Evolutionary conservation across 1,140 invertebrate genomes (phyloP), one percentile per base, ranked within the genome.

Genomic region (Leptinotarsa lineolata): DNA sequence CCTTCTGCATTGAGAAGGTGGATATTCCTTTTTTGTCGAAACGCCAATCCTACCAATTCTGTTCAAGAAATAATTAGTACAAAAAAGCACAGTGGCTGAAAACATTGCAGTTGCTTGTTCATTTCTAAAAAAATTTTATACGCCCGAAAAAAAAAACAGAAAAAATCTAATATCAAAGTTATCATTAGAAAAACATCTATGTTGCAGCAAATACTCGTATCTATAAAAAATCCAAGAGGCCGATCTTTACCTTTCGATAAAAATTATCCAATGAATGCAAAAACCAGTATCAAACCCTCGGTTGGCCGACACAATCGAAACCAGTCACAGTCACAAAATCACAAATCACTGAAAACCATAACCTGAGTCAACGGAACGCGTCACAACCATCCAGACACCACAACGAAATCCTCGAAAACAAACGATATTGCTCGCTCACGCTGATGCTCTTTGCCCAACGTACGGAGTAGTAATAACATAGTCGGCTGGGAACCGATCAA

Each of bases 381-480:
- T 45, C 67, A 68, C 44, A 68, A 22, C 4, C 20, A 16, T 46
- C 30, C 18, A 68, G 44, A 16, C 67, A 22, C 24, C 4, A n/a
- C 20, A 63, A 63, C 16, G 24, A 63, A 63, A 63, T 22, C n/a
- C 20, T 54, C n/a, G 48, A 54, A 54, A 54, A 54, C 48, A 54
- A 54, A 54, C 48, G 48, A 54, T 16, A 54, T 16, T 54, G 48
- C n/a, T 54, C 48, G 48, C n/a, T 54, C 48, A 54, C 48, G 61
- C 21, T 21, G 74, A 75, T 63, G 46, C 59, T 67, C 48, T 68
- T 68, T 30, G 60, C 63, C 60, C 70, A 68, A 68, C 64, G 74
- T 72, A 58, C 63, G 39, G 67, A 75, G 24, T 48, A 30, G 60
- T 75, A 75, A 72, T 75, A 74, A 67, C 65, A 64, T 67, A 46